Base-by-base conservation (phyloP, 2,113 vertebrate species). In the Natator depressus region DNA sequence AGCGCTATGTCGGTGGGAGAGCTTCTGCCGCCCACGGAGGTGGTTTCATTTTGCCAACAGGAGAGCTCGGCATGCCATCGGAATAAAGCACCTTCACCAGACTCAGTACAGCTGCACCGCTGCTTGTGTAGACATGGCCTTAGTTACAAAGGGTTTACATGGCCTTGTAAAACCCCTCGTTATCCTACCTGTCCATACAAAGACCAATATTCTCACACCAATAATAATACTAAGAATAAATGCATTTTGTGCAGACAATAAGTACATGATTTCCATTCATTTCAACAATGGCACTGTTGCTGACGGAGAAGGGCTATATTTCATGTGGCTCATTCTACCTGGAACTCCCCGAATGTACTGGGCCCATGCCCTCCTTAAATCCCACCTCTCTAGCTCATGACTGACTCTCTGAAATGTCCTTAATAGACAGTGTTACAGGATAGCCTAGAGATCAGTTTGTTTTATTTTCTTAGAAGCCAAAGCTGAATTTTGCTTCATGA, bases 251-350 rank as follows among this genome's bases (percentile, higher is more conserved):
- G 75, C 17, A 91, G 55, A 5, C 31, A 62, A 69, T 1, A 25
- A 10, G 35, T 10, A 0, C 1, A 20, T 59, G 27, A 50, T 2
- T 6, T 4, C 42, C 11, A 69, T 25, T 8, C 17, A 27, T 65
- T 51, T 57, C 1, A 1, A 50, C 38, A 0, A 1, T 1, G 2
- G 76, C 10, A 6, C 14, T 4, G 20, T 0, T 54, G 80, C 3
- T 24, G 0, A 0, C 22, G 42, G 84, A 14, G 20, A 6, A 46
- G 42, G 50, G n/a, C 12, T 24, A 27, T 9, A 42, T 29, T 85
- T 3, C 2, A 22, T 14, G 46, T 0, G 6, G n/a, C 19, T 80
- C 31, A 22, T 57, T 51, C 25, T 25, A 78, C 5, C 6, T 62
- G 16, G 6, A 80, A 79, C 57, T 16, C 17, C 38, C 14, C 50